phyloP scores from a whole-genome alignment of 2,797 vertebrate species.

The Phoeniculus purpureus region DNA sequence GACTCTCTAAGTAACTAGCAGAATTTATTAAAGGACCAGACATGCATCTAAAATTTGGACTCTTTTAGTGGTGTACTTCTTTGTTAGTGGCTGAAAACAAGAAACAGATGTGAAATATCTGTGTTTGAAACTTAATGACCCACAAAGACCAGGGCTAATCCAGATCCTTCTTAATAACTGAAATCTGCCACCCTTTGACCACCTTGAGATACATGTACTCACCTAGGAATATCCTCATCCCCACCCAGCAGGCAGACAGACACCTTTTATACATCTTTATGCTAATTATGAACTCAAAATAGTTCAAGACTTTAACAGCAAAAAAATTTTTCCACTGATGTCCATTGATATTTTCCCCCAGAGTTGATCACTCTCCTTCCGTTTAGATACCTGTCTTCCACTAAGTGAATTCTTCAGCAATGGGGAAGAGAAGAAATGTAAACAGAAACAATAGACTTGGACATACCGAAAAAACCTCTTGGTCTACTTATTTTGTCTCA shows the following conservation, averaged over 20 bases:
- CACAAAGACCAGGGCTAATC: slow-evolving; percentile 62
- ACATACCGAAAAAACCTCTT: not conserved
- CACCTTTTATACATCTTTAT: not conserved
- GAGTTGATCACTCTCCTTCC: not conserved
- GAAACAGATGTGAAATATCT: slow-evolving; percentile 74
- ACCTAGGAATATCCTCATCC: not conserved
- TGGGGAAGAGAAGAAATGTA: not conserved
- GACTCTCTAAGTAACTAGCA: not conserved
- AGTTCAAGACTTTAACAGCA: not conserved
- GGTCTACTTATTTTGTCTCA: not conserved
- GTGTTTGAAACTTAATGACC: slow-evolving; percentile 66
- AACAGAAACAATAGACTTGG: not conserved
- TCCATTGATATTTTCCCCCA: not conserved
- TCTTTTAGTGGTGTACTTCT: slow-evolving; percentile 31
- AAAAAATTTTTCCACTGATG: not conserved
- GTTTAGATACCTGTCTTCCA: not conserved
- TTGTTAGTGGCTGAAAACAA: slow-evolving; percentile 67
- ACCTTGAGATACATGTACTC: not conserved
- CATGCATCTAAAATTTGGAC: slow-evolving; percentile 34
- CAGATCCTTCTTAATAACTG: slow-evolving; percentile 68
- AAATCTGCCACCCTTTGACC: slow-evolving; percentile 51
- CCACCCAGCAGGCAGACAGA: not conserved
- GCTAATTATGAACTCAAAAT: not conserved
- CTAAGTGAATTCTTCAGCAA: not conserved
- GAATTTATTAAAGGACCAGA: slow-evolving; percentile 41